phyloP scores from a whole-genome alignment of 2,113 vertebrate species.

The Furnarius figulus region DNA sequence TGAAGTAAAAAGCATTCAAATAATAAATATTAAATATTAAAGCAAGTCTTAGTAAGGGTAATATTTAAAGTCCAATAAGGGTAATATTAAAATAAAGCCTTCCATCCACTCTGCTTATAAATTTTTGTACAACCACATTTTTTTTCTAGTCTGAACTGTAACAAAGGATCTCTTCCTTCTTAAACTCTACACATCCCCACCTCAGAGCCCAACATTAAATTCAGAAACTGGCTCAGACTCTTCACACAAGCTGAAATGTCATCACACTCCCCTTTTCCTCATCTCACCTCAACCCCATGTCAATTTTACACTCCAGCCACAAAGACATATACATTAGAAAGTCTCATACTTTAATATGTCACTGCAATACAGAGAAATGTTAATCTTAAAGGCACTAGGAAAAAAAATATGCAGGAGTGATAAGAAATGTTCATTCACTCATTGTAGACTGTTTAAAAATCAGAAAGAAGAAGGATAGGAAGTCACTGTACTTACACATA shows the following conservation, averaged over 20 bases:
- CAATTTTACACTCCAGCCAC: background rate
- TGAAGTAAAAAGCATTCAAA: background rate
- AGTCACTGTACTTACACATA: background rate
- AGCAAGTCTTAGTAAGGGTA: background rate
- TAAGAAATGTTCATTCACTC: conserved; percentile 5
- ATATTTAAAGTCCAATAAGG: background rate
- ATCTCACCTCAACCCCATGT: background rate
- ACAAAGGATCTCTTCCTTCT: background rate
- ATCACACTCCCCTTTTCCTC: background rate
- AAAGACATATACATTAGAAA: background rate
- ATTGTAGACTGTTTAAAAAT: background rate
- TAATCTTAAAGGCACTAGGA: background rate
- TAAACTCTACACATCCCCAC: background rate
- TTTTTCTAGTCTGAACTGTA: background rate
- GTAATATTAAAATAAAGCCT: background rate
- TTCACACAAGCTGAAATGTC: background rate
- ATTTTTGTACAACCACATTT: background rate
- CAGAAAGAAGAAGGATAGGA: background rate
- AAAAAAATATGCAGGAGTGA: background rate
- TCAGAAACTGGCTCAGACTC: background rate
- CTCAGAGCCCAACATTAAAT: background rate
- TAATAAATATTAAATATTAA: background rate
- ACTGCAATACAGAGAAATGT: background rate
- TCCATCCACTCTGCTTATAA: background rate
- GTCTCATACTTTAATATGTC: background rate